A percentile compares a stretch with the other conserved stretches of the same genome.
phyloP scores from a whole-genome alignment of 2,113 vertebrate species.

The Columbina picui region DNA sequence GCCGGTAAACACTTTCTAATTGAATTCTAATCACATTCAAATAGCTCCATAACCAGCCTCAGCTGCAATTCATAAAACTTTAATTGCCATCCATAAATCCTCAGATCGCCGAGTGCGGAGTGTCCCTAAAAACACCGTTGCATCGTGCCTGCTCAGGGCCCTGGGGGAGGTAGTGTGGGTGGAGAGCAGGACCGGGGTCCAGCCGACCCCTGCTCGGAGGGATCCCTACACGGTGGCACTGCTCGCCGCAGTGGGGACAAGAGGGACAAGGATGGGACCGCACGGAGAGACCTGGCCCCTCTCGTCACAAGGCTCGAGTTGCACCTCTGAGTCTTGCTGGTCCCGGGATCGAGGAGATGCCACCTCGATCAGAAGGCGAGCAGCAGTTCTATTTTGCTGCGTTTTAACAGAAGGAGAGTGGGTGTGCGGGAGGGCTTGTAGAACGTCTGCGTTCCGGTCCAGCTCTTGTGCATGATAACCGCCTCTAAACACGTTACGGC shows the following conservation, averaged over 20 bases:
- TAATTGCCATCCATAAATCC: conserved; percentile 89
- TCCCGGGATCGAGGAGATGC: background rate
- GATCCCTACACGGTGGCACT: fast-evolving
- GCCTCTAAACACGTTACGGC: background rate
- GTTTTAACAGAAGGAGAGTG: background rate
- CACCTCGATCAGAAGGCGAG: background rate
- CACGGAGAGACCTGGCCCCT: background rate
- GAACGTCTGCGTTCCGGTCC: background rate
- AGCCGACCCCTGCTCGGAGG: background rate
- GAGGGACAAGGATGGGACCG: background rate
- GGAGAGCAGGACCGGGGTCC: background rate
- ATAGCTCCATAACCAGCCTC: conserved; percentile 89
- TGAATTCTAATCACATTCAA: conserved; percentile 98
- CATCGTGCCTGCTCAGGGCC: fast-evolving
- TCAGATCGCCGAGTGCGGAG: conserved; percentile 56
- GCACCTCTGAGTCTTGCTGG: background rate
- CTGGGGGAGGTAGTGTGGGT: background rate
- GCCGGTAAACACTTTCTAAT: conserved; percentile 99
- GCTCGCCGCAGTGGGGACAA: background rate
- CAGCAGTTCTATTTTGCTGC: background rate
- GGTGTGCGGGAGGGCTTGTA: background rate
- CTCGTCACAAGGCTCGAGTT: background rate
- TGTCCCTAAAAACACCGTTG: conserved; percentile 62
- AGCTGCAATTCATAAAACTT: conserved; percentile 90
- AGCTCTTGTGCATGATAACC: background rate